Evolutionary conservation across 2,888 invertebrate species (phyloP).

Genomic region (Drosophila histrio): DNA sequence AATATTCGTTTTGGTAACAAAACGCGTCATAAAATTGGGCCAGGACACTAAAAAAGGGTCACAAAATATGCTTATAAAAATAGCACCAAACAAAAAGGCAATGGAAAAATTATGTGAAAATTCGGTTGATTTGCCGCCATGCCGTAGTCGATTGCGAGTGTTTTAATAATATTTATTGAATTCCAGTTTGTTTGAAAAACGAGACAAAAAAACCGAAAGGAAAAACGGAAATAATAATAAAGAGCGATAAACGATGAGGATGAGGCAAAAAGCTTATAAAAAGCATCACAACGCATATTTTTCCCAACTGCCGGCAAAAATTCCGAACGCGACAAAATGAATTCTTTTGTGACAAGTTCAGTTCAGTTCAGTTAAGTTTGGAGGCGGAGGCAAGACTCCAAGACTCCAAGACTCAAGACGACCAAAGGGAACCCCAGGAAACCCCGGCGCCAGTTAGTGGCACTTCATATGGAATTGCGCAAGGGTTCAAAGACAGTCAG

Average conservation of each 20-base stretch:
- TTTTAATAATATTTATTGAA: constrained; percentile 79
- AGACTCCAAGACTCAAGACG: constrained; percentile 11
- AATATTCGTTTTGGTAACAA: constrained; percentile 79
- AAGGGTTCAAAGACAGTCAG: constrained; percentile 77
- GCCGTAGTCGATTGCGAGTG: constrained; percentile 57
- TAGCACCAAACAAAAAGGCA: constrained; percentile 27
- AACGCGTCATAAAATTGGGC: constrained; percentile 74
- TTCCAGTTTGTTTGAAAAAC: constrained; percentile 58
- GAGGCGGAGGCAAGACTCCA: constrained; percentile 2
- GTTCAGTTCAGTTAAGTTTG: constrained; percentile 49
- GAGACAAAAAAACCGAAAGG: background rate
- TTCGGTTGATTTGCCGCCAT: constrained; percentile 50
- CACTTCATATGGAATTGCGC: constrained; percentile 58
- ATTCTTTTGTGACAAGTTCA: constrained; percentile 79
- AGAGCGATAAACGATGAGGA: constrained; percentile 10
- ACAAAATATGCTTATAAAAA: constrained; percentile 61
- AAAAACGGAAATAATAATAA: constrained; percentile 15
- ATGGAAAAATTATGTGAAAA: constrained; percentile 40
- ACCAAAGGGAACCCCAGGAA: constrained; percentile 21
- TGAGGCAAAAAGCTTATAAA: constrained; percentile 42
- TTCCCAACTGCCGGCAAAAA: constrained; percentile 50
- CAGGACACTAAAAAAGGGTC: constrained; percentile 33
- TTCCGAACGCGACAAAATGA: constrained; percentile 77
- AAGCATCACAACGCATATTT: constrained; percentile 60
- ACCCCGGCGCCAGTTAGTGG: constrained; percentile 31